Evolutionary conservation across 2,888 invertebrate genomes (phyloP).

Genomic region (Hermodice carunculata): DNA sequence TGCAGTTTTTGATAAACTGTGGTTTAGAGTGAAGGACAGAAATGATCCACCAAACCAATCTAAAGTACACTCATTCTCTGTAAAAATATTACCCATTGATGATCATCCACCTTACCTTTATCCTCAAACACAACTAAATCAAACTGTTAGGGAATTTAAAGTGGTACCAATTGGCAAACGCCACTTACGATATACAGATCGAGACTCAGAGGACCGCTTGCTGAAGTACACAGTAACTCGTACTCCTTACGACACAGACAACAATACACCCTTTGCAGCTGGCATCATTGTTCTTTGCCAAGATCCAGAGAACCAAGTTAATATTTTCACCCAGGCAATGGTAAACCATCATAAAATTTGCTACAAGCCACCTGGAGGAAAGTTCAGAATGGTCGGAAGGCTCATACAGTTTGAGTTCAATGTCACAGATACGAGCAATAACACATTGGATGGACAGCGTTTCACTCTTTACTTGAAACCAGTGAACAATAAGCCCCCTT

Average conservation of each 20-base stretch:
- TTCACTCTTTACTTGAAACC: conserved; percentile 65
- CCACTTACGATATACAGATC: conserved; percentile 59
- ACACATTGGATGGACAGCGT: conserved; percentile 57
- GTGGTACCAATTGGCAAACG: conserved; percentile 57
- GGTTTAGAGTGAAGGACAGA: conserved; percentile 58
- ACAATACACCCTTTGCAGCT: conserved; percentile 53
- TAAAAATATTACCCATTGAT: conserved; percentile 66
- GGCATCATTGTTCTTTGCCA: conserved; percentile 62
- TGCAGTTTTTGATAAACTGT: conserved; percentile 56
- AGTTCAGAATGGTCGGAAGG: conserved; percentile 64
- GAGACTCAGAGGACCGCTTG: conserved; percentile 57
- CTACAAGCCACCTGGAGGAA: conserved; percentile 62
- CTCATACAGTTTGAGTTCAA: conserved; percentile 64
- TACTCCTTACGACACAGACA: conserved; percentile 61
- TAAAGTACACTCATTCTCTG: conserved; percentile 52
- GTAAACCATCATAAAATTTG: conserved; percentile 68
- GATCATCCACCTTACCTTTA: conserved; percentile 63
- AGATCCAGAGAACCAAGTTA: conserved; percentile 47
- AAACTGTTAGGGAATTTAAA: conserved; percentile 64
- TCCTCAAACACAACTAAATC: conserved; percentile 54
- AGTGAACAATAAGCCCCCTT: conserved; percentile 66
- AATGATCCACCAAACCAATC: conserved; percentile 66
- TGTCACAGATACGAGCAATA: conserved; percentile 64
- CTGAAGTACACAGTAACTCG: conserved; percentile 53
- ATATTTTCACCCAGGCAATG: conserved; percentile 64